A percentile compares a stretch with the other conserved stretches of the same genome.
These are phyloP conservation scores for Battus philenor DNA, from an alignment of 1,140 invertebrate genomes.

Conservation along the genomic window DNA sequence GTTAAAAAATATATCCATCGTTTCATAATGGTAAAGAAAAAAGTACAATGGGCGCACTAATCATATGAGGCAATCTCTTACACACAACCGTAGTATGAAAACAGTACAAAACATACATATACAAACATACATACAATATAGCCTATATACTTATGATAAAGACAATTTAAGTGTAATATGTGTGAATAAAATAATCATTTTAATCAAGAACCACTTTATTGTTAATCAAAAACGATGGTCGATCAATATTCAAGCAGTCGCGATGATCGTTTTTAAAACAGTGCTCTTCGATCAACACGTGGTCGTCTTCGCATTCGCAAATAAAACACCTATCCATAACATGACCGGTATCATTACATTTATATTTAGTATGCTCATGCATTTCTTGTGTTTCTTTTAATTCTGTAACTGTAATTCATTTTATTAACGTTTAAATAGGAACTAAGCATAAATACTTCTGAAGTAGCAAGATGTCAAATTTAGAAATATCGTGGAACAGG, in stretches of 20 bases:
- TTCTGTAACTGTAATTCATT: slow-evolving; percentile 10
- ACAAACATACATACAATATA: no score
- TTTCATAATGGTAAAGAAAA: no score
- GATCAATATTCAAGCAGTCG: slow-evolving; percentile 29
- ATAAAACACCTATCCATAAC: slow-evolving; percentile 45
- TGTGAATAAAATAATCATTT: background rate
- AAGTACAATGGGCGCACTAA: no score
- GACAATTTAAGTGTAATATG: no score
- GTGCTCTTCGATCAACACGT: slow-evolving; percentile 43
- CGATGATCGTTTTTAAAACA: slow-evolving; percentile 42
- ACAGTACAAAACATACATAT: no score
- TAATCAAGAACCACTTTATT: slow-evolving; percentile 17
- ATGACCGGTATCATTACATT: slow-evolving; percentile 31
- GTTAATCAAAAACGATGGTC: slow-evolving; percentile 28
- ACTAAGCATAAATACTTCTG: background rate
- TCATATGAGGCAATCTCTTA: no score
- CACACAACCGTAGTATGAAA: no score
- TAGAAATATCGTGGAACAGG: no score
- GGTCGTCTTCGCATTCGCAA: slow-evolving; percentile 39
- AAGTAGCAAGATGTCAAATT: background rate
- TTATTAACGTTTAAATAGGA: background rate
- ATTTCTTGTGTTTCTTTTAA: no score
- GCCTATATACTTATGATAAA: no score
- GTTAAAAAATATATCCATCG: no score
- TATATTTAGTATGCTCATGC: slow-evolving; percentile 40